Evolutionary conservation across 2,888 invertebrate genomes (phyloP).

Genomic region (Incurvaria masculella): DNA sequence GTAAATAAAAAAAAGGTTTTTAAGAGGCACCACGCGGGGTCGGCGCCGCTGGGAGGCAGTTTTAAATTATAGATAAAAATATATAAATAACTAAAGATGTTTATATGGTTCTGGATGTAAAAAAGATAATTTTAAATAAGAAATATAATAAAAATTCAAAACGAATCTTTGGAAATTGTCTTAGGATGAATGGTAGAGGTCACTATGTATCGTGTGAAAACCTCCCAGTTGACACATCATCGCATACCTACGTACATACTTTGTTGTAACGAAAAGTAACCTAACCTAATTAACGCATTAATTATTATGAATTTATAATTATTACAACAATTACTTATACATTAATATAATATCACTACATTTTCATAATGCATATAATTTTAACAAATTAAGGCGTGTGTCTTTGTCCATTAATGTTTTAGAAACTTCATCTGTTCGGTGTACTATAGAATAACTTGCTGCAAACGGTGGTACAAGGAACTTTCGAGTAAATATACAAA

Average conservation of each 20-base stretch:
- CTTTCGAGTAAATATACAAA: not conserved
- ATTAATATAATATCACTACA: conserved; percentile 50
- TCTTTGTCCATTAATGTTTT: conserved; percentile 56
- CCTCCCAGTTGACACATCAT: conserved; percentile 10
- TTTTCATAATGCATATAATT: conserved; percentile 57
- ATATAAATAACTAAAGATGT: conserved; percentile 56
- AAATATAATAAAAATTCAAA: conserved; percentile 36
- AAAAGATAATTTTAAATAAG: conserved; percentile 49
- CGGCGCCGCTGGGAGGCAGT: conserved; percentile 32
- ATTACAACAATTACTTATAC: conserved; percentile 50
- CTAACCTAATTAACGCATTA: conserved; percentile 51
- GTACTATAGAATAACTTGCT: conserved; percentile 38
- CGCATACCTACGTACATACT: conserved; percentile 26
- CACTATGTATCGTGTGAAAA: not conserved
- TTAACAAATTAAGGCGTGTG: conserved; percentile 49
- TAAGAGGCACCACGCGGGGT: conserved; percentile 26
- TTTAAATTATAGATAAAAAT: conserved; percentile 52
- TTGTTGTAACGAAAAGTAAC: conserved; percentile 41
- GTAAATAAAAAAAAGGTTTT: conserved; percentile 59
- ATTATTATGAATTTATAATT: conserved; percentile 50
- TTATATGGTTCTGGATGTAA: conserved; percentile 59
- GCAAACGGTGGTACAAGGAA: not conserved
- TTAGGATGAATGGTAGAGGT: conserved; percentile 27
- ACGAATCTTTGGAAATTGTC: conserved; percentile 53
- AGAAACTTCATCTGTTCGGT: conserved; percentile 50